Conservation (phyloP, 2,888 invertebrate genomes). For the Metalampra italica region DNA sequence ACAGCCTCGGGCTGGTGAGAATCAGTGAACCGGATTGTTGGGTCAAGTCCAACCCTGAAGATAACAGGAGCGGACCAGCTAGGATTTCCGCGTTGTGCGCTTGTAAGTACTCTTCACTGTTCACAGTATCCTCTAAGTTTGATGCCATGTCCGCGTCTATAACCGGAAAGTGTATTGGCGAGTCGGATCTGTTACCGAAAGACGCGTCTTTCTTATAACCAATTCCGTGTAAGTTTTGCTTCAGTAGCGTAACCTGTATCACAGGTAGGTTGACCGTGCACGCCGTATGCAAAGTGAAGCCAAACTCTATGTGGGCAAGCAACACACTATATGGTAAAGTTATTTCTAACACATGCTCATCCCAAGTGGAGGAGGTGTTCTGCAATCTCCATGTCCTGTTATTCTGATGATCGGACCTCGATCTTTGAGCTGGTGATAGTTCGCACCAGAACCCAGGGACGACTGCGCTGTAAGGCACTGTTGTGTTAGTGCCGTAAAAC, state of each 20-base stretch:
- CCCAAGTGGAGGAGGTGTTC: conserved; percentile 93
- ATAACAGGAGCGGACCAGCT: conserved; percentile 91
- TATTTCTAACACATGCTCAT: conserved; percentile 94
- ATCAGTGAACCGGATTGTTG: conserved; percentile 91
- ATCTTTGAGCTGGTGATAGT: conserved; percentile 93
- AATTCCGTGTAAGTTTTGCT: conserved; percentile 79
- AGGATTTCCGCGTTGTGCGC: conserved; percentile 94
- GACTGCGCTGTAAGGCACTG: conserved; percentile 87
- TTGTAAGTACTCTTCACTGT: conserved; percentile 88
- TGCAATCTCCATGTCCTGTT: conserved; percentile 94
- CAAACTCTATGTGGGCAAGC: conserved; percentile 93
- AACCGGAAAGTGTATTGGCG: conserved; percentile 58
- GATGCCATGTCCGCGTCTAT: conserved; percentile 53
- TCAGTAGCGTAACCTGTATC: conserved; percentile 84
- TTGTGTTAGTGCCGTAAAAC: conserved; percentile 81
- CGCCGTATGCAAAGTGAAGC: conserved; percentile 88
- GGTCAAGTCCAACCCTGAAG: conserved; percentile 89
- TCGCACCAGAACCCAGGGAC: conserved; percentile 97
- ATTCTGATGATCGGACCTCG: conserved; percentile 92
- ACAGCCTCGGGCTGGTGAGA: conserved; percentile 90
- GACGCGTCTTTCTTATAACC: conserved; percentile 74
- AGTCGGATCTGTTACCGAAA: conserved; percentile 56
- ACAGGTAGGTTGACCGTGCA: conserved; percentile 86
- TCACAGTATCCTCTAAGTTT: conserved; percentile 84
- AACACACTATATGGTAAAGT: conserved; percentile 88